Percentiles rank a stretch among this genome's conserved stretches.
These are phyloP conservation scores for Andrena hattorfiana DNA, from an alignment of 2,888 invertebrate genomes.

Conservation along the genomic window DNA sequence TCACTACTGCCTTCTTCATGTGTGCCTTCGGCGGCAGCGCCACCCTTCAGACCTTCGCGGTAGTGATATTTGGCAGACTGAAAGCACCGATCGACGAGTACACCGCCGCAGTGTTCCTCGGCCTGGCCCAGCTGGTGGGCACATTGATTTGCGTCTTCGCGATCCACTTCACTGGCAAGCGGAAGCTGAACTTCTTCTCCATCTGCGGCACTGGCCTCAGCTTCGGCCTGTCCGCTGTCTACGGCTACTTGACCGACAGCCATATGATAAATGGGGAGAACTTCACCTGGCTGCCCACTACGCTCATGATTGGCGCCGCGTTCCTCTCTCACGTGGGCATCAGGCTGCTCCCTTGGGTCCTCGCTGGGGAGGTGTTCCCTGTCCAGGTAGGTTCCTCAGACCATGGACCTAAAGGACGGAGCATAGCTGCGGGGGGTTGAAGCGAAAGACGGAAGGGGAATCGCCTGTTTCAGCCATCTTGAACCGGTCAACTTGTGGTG, in stretches of 20 bases:
- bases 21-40: conserved; percentile 92
- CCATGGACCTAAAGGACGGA: no score
- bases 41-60: conserved; percentile 91
- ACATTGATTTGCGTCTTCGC: conserved; percentile 88
- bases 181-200: conserved; percentile 89
- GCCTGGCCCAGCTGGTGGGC: conserved; percentile 90
- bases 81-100: conserved; percentile 92
- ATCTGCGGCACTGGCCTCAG: conserved; percentile 89
- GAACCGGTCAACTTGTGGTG: no score
- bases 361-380: conserved; percentile 90
- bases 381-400: conserved; percentile 67
- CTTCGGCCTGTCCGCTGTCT: conserved; percentile 88
- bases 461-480: no score
- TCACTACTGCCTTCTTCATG: conserved; percentile 89
- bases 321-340: conserved; percentile 90
- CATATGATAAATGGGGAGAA: conserved; percentile 54
- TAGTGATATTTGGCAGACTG: conserved; percentile 90
- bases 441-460: no score
- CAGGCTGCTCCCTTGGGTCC: conserved; percentile 91
- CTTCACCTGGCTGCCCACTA: conserved; percentile 89
- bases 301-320: conserved; percentile 88
- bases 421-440: no score
- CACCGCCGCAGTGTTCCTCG: conserved; percentile 90
- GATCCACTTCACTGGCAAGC: conserved; percentile 91
- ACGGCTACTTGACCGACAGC: conserved; percentile 83